A percentile compares a stretch with the other conserved stretches of the same genome.
Evolutionary conservation across 1,140 invertebrate species (phyloP).

Genomic region (Drusus annulatus): DNA sequence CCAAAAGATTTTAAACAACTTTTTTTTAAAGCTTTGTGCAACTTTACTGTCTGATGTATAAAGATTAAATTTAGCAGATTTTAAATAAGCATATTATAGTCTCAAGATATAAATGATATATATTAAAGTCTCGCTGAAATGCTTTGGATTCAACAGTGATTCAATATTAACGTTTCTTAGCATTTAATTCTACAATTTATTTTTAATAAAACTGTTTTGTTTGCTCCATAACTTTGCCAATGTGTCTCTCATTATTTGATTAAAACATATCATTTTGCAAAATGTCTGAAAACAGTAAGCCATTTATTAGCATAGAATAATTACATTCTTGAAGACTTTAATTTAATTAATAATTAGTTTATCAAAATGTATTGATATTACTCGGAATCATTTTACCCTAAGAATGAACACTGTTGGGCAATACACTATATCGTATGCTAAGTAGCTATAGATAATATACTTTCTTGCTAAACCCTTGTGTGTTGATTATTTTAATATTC

Average conservation of each 20-base stretch:
- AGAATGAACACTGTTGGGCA: conserved; percentile 32
- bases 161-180: no score
- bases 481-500: conserved; percentile 20
- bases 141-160: no score
- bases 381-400: conserved; percentile 18
- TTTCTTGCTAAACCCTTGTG: conserved; percentile 2
- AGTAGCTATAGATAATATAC: conserved; percentile 42
- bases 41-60: no score
- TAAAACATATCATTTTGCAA: conserved; percentile 7
- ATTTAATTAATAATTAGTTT: conserved; percentile 11
- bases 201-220: no score
- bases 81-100: no score
- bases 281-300: not conserved
- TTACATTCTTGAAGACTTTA: conserved; percentile 7
- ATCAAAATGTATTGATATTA: conserved; percentile 6
- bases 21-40: no score
- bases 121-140: no score
- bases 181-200: no score
- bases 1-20: no score
- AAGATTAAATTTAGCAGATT: no score
- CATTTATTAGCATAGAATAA: not conserved
- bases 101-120: no score
- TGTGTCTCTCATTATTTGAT: not conserved
- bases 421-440: conserved; percentile 43
- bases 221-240: no score